Conservation (phyloP, 2,888 invertebrate genomes). For the Drosophila mayaguana region DNA sequence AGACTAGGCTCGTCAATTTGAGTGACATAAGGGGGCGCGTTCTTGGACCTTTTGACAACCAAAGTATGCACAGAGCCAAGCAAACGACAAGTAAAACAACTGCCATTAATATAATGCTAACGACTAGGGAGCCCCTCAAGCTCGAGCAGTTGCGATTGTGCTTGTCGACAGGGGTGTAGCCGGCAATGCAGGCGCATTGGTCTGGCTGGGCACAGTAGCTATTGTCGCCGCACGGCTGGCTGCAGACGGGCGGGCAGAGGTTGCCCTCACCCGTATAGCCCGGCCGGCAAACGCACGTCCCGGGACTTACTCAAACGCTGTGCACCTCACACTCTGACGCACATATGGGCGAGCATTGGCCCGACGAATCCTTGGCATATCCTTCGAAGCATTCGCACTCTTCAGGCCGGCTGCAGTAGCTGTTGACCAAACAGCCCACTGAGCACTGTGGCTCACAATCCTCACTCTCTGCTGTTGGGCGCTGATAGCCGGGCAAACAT, state of each 20-base stretch:
- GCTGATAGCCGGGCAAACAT: constrained; percentile 35
- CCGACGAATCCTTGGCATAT: neutral
- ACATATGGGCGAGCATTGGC: constrained; percentile 29
- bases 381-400: constrained; percentile 18
- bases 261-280: constrained; percentile 19
- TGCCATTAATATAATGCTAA: neutral
- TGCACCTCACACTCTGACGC: constrained; percentile 24
- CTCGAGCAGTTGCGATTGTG: constrained; percentile 23
- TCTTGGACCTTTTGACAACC: neutral
- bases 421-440: neutral
- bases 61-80: neutral
- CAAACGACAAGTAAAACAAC: neutral
- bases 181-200: constrained; percentile 21
- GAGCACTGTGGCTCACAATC: constrained; percentile 23
- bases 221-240: constrained; percentile 29
- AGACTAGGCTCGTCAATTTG: neutral
- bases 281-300: constrained; percentile 22
- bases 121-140: neutral
- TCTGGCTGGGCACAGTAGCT: constrained; percentile 42
- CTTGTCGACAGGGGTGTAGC: constrained; percentile 6
- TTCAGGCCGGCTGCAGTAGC: constrained; percentile 10
- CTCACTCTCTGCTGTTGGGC: neutral
- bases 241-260: constrained; percentile 45
- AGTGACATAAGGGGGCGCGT: neutral
- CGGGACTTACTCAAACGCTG: constrained; percentile 30